Percentiles rank a stretch among this genome's conserved stretches.
Conservation (phyloP, 2,797 vertebrate species). For the Sebastiscus tertius region DNA sequence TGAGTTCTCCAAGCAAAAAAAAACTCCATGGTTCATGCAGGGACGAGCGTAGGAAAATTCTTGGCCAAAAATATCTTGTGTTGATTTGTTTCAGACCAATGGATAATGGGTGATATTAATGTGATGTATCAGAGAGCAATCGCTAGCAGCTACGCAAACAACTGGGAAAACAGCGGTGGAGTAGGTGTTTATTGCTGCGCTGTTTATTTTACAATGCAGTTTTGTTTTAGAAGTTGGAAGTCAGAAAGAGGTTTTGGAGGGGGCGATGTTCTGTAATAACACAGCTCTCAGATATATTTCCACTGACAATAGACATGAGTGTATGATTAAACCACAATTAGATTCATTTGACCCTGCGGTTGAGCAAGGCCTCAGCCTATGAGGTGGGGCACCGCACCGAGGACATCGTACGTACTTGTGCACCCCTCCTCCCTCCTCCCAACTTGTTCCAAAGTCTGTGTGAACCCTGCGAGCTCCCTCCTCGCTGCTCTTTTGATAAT, state of each 20-base stretch:
- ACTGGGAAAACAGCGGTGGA: slow-evolving; percentile 7
- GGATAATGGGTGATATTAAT: slow-evolving; percentile 58
- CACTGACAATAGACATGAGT: slow-evolving; percentile 57
- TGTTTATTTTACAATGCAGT: slow-evolving; percentile 55
- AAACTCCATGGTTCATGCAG: slow-evolving; percentile 9
- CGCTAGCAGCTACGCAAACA: slow-evolving; percentile 63
- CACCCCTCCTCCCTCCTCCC: slow-evolving; percentile 25
- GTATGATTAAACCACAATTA: slow-evolving; percentile 63
- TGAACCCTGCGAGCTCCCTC: slow-evolving; percentile 66
- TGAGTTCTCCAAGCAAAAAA: not conserved
- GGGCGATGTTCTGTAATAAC: slow-evolving; percentile 29
- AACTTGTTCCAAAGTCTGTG: slow-evolving; percentile 36
- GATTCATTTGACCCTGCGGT: slow-evolving; percentile 51
- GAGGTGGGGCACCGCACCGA: slow-evolving; percentile 53
- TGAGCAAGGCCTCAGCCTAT: slow-evolving; percentile 28
- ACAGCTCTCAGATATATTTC: slow-evolving; percentile 62
- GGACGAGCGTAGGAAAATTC: slow-evolving; percentile 6
- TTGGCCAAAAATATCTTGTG: slow-evolving; percentile 17
- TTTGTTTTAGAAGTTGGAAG: slow-evolving; percentile 50
- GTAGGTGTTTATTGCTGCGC: slow-evolving; percentile 59
- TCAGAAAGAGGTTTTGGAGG: slow-evolving; percentile 25
- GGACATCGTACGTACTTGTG: slow-evolving; percentile 23
- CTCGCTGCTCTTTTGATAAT: slow-evolving; percentile 73
- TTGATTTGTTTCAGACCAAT: slow-evolving; percentile 58
- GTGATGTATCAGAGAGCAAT: slow-evolving; percentile 45